phyloP scores from a whole-genome alignment of 1,140 invertebrate species.

The Neuroterus valhalla region DNA sequence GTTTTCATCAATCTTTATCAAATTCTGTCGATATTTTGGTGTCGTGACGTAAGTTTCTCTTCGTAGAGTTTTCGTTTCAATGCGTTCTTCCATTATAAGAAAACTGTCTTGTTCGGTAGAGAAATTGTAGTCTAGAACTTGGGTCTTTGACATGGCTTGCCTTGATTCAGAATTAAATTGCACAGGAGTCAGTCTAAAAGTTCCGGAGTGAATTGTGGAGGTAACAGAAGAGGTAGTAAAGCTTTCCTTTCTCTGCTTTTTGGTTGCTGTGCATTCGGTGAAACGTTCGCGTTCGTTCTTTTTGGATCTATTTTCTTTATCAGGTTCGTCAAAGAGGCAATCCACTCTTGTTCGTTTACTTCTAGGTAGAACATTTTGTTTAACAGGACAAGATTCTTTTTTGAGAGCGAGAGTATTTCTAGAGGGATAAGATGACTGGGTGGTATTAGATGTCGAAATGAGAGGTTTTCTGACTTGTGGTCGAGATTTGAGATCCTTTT shows the following conservation, averaged over 20 bases:
- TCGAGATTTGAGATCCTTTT: constrained; percentile 64
- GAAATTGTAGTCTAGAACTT: constrained; percentile 31
- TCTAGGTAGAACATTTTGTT: constrained; percentile 19
- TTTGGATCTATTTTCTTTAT: constrained; percentile 55
- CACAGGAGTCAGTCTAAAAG: constrained; percentile 48
- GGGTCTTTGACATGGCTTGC: neutral
- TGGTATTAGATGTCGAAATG: constrained; percentile 54
- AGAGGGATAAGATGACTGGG: constrained; percentile 42
- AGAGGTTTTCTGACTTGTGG: constrained; percentile 42
- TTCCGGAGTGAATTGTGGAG: constrained; percentile 42
- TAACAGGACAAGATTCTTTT: constrained; percentile 19
- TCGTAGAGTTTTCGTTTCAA: constrained; percentile 35
- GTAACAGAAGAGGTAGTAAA: neutral
- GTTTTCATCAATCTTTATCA: constrained; percentile 2
- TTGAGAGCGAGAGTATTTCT: constrained; percentile 25
- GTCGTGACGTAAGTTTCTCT: constrained; percentile 59
- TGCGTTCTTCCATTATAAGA: constrained; percentile 12
- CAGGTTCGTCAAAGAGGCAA: neutral
- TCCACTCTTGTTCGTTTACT: constrained; percentile 44
- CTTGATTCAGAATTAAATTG: constrained; percentile 32
- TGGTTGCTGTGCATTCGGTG: constrained; percentile 43
- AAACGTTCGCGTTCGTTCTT: constrained; percentile 39
- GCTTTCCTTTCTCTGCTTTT: constrained; percentile 40
- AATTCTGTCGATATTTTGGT: constrained; percentile 36
- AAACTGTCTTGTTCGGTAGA: constrained; percentile 34